A percentile compares a stretch with the other conserved stretches of the same genome.
phyloP scores from a whole-genome alignment of 2,888 invertebrate genomes.

The Agapetus fuscipes region DNA sequence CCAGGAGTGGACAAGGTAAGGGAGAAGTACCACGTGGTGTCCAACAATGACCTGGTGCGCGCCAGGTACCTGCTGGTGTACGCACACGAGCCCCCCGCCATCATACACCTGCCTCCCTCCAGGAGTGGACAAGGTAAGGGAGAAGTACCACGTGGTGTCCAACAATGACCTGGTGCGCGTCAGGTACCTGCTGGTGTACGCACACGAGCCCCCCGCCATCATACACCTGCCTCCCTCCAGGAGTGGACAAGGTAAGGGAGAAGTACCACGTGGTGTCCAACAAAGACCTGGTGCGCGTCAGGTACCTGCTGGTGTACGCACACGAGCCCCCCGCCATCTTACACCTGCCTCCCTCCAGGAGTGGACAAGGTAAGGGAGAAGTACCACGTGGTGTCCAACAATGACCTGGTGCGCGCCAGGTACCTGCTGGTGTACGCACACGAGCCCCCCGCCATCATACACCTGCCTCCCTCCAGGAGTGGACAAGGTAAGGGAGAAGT shows the following conservation, averaged over 20 bases:
- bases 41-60: constrained; percentile 65
- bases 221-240: too few relatives aligned
- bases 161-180: constrained; percentile 68
- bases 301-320: constrained; percentile 66
- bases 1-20: constrained; percentile 29
- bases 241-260: constrained; percentile 48
- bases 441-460: constrained; percentile 20
- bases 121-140: too few relatives aligned
- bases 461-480: too few relatives aligned
- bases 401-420: constrained; percentile 63
- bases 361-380: constrained; percentile 49
- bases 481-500: too few relatives aligned
- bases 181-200: constrained; percentile 66
- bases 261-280: constrained; percentile 69
- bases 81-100: constrained; percentile 30
- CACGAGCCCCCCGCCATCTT: constrained; percentile 25
- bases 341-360: neutral
- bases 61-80: constrained; percentile 70
- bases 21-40: constrained; percentile 55
- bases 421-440: constrained; percentile 65
- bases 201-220: constrained; percentile 27
- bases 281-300: constrained; percentile 62
- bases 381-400: constrained; percentile 68
- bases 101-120: too few relatives aligned
- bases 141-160: constrained; percentile 64